Evolutionary conservation across 2,113 vertebrate species (phyloP), one percentile per base, ranked within the genome.

Genomic region (Ellobius talpinus): DNA sequence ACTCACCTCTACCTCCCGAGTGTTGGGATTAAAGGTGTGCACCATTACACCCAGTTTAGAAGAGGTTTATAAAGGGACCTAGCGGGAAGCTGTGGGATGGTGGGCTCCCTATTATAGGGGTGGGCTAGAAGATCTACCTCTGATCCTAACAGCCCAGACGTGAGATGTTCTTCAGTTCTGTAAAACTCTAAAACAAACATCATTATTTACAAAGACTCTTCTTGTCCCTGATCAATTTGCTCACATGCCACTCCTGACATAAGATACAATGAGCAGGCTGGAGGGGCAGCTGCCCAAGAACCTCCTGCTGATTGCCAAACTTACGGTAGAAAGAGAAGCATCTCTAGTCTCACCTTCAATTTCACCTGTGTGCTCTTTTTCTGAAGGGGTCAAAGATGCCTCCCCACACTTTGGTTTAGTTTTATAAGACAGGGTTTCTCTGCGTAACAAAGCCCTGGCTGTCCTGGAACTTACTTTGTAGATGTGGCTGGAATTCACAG

Each of bases 361-460:
- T 55, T 31, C 72, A 77, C 12, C 76, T 94, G 91, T 58, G 50
- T 78, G 76, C 50, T 77, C 61, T 94, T 82, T 91, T 73, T 63
- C 45, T 78, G 47, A 33, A 24, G 77, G n/a, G 76, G 94, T 39
- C 73, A 82, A 73, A 55, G 42, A 19, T 23, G 8, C 16, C 31
- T 24, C 4, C 39, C 33, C 63, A 11, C 63, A 9, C 50, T 47
- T 78, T 52, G 47, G 17, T 19, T 52, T 52, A 50, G 31, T 79
- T 79, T 52, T 79, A 52, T 0, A 1, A 79, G 17, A 10, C 77
- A 79, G 16, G 9, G 17, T 79, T 52, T 79, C 47, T 79, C 47
- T 23, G 17, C 36, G 52, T 79, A 52, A 79, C 31, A 79, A 45
- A 79, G 50, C 31, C 31, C 77, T 21, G 5, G 2, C 47, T 79